phyloP scores from a whole-genome alignment of 2,113 vertebrate genomes.

The Calypte anna region DNA sequence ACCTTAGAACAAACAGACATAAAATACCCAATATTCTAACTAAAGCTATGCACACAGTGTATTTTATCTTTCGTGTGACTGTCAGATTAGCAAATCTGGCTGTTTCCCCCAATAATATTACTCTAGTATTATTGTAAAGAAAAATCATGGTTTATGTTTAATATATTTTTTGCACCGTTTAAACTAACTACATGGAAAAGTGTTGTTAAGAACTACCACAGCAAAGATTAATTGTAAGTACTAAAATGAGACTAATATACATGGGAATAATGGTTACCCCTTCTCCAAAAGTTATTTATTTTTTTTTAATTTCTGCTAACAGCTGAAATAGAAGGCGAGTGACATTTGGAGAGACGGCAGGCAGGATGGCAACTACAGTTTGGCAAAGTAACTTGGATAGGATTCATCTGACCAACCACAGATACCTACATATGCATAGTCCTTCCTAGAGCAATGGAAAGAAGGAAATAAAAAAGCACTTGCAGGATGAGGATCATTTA shows the following conservation, averaged over 20 bases:
- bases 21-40: neutral
- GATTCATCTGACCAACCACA: neutral
- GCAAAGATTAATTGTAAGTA: neutral
- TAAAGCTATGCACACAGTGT: neutral
- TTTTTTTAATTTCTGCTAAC: neutral
- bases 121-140: neutral
- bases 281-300: neutral
- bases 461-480: neutral
- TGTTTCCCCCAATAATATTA: neutral
- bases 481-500: neutral
- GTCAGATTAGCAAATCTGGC: neutral
- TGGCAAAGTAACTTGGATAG: neutral
- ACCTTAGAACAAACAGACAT: neutral
- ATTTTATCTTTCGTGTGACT: neutral
- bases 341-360: neutral
- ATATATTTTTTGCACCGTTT: neutral
- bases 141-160: neutral
- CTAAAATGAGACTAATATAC: neutral
- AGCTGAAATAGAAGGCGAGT: neutral
- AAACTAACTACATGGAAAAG: neutral
- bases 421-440: neutral
- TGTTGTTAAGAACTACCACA: neutral
- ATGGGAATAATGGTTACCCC: neutral
- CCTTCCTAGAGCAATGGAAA: neutral
- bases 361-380: neutral